A percentile compares a stretch with the other conserved stretches of the same genome.
Evolutionary conservation across 1,140 invertebrate species (phyloP).

Genomic region (Protaetia brevitarsis): DNA sequence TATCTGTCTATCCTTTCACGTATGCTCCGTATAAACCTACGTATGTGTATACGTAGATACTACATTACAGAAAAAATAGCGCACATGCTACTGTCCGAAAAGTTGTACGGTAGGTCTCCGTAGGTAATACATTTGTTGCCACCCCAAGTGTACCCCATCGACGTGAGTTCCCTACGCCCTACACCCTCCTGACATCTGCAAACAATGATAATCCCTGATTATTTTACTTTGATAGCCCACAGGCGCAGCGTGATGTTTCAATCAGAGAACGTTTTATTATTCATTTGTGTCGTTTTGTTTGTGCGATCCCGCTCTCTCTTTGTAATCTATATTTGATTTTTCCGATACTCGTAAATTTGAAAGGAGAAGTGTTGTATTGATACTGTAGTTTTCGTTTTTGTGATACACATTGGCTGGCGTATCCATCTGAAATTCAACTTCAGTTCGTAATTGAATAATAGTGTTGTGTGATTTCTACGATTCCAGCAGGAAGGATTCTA

Average conservation of each 20-base stretch:
- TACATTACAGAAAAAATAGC: not conserved
- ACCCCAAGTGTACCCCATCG: constrained; percentile 9
- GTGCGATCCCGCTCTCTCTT: not conserved
- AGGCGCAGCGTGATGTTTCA: constrained; percentile 39
- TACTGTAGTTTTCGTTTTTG: not conserved
- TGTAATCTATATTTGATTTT: not conserved
- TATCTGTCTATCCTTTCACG: not conserved
- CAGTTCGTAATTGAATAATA: no score
- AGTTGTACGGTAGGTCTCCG: constrained; percentile 14
- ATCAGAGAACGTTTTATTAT: constrained; percentile 39
- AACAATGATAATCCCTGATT: constrained; percentile 47
- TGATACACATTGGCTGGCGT: no score
- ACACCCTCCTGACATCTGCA: constrained; percentile 39
- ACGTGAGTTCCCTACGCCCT: constrained; percentile 11
- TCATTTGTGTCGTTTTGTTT: constrained; percentile 33
- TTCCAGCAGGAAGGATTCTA: no score
- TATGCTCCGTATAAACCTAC: not conserved
- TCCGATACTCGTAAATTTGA: not conserved
- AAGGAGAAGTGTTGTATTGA: not conserved
- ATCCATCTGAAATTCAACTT: no score
- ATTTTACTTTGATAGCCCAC: constrained; percentile 45
- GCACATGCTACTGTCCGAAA: constrained; percentile 2
- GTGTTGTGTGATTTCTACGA: no score
- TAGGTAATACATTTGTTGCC: constrained; percentile 22
- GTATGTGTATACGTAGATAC: not conserved